Conservation (phyloP, 2,113 vertebrate species). For the Labeo rohita region DNA sequence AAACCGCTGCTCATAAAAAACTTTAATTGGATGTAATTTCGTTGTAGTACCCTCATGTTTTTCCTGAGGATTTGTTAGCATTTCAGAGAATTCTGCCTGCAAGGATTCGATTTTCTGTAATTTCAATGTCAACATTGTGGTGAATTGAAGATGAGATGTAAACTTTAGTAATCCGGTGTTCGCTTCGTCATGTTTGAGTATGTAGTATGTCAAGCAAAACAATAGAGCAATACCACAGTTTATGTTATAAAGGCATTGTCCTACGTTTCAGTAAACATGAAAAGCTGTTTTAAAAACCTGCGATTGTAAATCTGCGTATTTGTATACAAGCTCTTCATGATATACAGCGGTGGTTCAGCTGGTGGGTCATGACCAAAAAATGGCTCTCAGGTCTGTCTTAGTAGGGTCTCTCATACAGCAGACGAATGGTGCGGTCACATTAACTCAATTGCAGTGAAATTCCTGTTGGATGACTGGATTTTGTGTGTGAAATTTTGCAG, state of each 20-base stretch:
- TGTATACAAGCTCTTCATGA: neutral
- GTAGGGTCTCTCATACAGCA: neutral
- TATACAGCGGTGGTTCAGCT: neutral
- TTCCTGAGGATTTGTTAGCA: slow-evolving; percentile 3
- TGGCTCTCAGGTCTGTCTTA: neutral
- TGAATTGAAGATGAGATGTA: slow-evolving; percentile 15
- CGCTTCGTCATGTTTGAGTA: neutral
- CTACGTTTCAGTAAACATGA: neutral
- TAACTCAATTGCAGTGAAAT: neutral
- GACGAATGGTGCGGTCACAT: neutral
- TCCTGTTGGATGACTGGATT: neutral
- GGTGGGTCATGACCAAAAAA: neutral
- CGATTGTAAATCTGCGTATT: neutral
- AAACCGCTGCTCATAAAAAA: neutral
- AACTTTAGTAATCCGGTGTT: neutral
- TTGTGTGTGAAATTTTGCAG: neutral
- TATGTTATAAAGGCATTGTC: slow-evolving; percentile 12
- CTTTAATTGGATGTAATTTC: slow-evolving; percentile 23
- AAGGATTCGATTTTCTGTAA: neutral
- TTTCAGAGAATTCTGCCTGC: slow-evolving; percentile 15
- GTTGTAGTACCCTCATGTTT: neutral
- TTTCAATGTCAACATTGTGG: neutral
- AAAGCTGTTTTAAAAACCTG: neutral
- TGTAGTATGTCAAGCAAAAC: neutral
- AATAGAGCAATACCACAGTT: slow-evolving; percentile 4